Percentiles rank a stretch among this genome's conserved stretches.
Conservation (phyloP, 2,113 vertebrate genomes). For the Xerus inauris region DNA sequence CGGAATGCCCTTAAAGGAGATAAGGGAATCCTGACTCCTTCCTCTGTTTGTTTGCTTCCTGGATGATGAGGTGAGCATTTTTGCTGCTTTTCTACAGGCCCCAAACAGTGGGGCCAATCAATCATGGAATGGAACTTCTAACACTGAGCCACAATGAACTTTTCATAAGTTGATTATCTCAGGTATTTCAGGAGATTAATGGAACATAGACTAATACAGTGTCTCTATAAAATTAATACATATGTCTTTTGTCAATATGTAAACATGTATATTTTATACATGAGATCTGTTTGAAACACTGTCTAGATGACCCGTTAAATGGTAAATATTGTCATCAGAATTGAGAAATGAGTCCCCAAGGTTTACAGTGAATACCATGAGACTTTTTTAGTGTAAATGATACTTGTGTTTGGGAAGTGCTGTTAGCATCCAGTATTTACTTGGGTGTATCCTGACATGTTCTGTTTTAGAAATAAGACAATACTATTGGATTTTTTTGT, state of each 20-base stretch:
- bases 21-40: neutral
- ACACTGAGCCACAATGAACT: neutral
- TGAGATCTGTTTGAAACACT: constrained; percentile 25
- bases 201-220: neutral
- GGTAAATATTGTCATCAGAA: neutral
- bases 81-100: neutral
- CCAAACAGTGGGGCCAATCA: neutral
- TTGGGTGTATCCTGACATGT: neutral
- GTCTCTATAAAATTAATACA: neutral
- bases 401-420: neutral
- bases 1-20: neutral
- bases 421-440: neutral
- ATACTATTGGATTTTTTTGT: neutral
- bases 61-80: neutral
- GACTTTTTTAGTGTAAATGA: neutral
- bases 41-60: neutral
- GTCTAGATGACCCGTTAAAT: neutral
- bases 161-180: neutral
- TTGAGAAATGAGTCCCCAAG: neutral
- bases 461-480: neutral
- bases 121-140: neutral
- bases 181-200: neutral
- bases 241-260: neutral
- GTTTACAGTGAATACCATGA: neutral
- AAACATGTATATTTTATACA: neutral